Evolutionary conservation across 2,113 vertebrate genomes (phyloP).

Genomic region (Psilopsiagon aurifrons): DNA sequence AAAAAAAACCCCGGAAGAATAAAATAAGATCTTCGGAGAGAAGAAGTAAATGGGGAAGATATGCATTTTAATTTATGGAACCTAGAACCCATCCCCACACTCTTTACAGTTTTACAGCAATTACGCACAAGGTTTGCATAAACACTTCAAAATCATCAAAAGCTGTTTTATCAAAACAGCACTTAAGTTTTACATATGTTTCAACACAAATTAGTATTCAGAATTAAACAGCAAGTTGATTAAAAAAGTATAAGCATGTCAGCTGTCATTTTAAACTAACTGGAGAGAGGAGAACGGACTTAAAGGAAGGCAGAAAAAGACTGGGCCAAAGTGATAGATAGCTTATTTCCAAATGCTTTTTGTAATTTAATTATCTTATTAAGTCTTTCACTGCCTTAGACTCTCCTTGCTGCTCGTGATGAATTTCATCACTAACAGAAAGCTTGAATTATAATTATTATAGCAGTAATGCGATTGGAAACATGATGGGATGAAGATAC

Average conservation of each 20-base stretch:
- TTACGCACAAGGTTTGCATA: constrained; percentile 69
- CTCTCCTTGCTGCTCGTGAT: neutral
- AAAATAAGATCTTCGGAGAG: neutral
- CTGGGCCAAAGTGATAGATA: neutral
- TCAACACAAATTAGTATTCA: constrained; percentile 69
- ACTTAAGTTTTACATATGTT: constrained; percentile 73
- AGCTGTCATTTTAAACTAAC: constrained; percentile 43
- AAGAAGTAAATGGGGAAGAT: neutral
- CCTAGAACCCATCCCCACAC: constrained; percentile 22
- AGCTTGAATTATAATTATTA: neutral
- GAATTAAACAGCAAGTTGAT: constrained; percentile 53
- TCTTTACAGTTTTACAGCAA: constrained; percentile 55
- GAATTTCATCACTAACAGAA: neutral
- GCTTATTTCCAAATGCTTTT: constrained; percentile 7
- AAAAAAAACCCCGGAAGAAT: neutral
- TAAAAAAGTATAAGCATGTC: constrained; percentile 17
- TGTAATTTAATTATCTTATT: constrained; percentile 17
- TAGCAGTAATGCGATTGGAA: neutral
- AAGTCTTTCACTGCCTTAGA: neutral
- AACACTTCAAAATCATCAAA: constrained; percentile 74
- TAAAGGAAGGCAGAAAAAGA: neutral
- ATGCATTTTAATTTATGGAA: constrained; percentile 41
- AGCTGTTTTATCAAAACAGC: constrained; percentile 68
- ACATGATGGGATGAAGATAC: neutral
- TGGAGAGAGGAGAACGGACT: neutral